Conservation (phyloP, 2,797 vertebrate species). For the Aldrovandia affinis region DNA sequence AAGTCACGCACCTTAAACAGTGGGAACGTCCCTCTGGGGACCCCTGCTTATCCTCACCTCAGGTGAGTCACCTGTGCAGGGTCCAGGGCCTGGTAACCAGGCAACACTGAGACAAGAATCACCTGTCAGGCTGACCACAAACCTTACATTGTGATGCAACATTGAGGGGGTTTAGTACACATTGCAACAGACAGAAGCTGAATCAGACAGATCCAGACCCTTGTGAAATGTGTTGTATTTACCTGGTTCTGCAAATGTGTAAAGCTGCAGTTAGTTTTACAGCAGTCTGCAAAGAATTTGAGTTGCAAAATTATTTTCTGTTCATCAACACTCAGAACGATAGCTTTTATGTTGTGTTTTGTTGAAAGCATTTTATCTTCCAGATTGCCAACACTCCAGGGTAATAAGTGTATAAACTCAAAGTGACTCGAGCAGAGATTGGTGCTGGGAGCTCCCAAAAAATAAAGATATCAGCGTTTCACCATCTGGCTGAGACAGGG, state of each 20-base stretch:
- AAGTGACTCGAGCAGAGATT: no score
- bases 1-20: no score
- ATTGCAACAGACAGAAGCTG: neutral
- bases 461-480: no score
- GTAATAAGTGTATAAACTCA: no score
- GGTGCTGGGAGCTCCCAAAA: no score
- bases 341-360: neutral
- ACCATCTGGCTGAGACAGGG: no score
- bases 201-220: neutral
- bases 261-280: neutral
- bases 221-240: neutral
- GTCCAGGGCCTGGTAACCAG: neutral
- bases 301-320: neutral
- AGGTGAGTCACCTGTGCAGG: neutral
- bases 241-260: neutral
- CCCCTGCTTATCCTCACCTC: neutral
- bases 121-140: neutral
- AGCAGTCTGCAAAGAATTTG: neutral
- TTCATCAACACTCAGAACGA: neutral
- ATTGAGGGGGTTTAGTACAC: neutral
- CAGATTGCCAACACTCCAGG: no score
- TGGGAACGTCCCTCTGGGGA: no score
- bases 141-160: neutral
- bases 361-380: no score
- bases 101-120: neutral